phyloP scores from a whole-genome alignment of 1,140 invertebrate species.

The Formica exsecta region DNA sequence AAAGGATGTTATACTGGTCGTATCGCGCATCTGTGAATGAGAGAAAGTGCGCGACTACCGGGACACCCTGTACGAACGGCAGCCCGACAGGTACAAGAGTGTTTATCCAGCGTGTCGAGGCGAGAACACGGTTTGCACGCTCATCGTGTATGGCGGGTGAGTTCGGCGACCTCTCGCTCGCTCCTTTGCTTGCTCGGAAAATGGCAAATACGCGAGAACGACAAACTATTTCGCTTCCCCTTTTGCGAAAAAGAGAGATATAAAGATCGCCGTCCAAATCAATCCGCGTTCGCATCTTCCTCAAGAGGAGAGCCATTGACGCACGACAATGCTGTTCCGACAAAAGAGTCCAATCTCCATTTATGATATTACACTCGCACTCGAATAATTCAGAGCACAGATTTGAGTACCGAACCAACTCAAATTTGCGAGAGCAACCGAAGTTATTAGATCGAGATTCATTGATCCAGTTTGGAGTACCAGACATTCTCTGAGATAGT shows the following conservation, averaged over 20 bases:
- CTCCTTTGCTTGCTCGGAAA: constrained; percentile 24
- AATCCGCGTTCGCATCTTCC: constrained; percentile 32
- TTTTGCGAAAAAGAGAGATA: too few relatives aligned
- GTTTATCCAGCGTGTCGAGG: constrained; percentile 54
- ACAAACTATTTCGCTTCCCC: constrained; percentile 51
- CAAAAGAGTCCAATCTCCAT: constrained; percentile 39
- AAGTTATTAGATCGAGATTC: not conserved
- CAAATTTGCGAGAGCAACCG: not conserved
- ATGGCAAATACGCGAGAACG: constrained; percentile 51
- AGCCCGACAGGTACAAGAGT: constrained; percentile 52
- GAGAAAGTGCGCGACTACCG: constrained; percentile 30
- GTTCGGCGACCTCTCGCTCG: constrained; percentile 22
- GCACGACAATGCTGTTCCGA: constrained; percentile 17
- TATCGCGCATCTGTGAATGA: constrained; percentile 8
- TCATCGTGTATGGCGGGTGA: constrained; percentile 41
- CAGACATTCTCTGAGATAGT: not conserved
- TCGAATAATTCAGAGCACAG: constrained; percentile 35
- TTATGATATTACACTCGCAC: constrained; percentile 38
- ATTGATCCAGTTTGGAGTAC: not conserved
- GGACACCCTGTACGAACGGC: constrained; percentile 19
- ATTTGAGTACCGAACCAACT: constrained; percentile 2
- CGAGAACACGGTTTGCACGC: constrained; percentile 52
- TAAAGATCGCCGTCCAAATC: not conserved
- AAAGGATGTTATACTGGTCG: not conserved
- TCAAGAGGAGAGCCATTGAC: constrained; percentile 26